These are phyloP conservation scores for Etheostoma cragini DNA, from an alignment of 2,113 vertebrate species.

Conservation along the genomic window DNA sequence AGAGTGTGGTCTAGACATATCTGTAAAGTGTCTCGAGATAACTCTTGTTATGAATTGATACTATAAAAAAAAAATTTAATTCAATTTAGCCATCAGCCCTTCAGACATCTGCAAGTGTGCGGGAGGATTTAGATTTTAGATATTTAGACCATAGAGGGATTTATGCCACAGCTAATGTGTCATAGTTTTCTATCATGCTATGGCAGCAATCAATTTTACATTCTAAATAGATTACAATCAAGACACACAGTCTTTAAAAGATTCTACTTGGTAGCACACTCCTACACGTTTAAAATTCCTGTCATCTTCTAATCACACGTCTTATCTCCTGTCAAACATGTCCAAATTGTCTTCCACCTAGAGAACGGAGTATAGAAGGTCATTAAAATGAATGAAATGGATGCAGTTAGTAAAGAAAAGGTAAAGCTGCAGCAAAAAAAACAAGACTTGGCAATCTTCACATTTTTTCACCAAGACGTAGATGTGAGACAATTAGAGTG, in stretches of 20 bases:
- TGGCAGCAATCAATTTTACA: neutral
- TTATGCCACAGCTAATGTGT: neutral
- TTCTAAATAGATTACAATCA: neutral
- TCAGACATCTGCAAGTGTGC: neutral
- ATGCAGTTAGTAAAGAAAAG: conserved; percentile 17
- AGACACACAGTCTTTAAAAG: neutral
- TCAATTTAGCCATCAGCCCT: neutral
- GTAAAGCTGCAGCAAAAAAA: neutral
- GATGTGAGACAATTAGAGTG: conserved; percentile 20
- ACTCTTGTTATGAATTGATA: too few relatives aligned
- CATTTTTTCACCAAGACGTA: neutral
- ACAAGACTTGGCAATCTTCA: neutral
- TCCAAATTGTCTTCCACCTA: neutral
- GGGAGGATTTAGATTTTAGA: neutral
- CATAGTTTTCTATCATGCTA: neutral
- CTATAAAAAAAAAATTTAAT: too few relatives aligned
- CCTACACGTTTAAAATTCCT: neutral
- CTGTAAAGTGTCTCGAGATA: too few relatives aligned
- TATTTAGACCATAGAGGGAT: neutral
- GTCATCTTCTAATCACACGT: conserved; percentile 9
- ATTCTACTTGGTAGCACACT: neutral
- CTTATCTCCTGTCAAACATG: conserved; percentile 10
- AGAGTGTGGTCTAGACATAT: too few relatives aligned
- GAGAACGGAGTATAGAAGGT: neutral
- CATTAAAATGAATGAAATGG: conserved; percentile 1